phyloP scores from a whole-genome alignment of 2,888 invertebrate genomes.

The Nomada ferruginata region DNA sequence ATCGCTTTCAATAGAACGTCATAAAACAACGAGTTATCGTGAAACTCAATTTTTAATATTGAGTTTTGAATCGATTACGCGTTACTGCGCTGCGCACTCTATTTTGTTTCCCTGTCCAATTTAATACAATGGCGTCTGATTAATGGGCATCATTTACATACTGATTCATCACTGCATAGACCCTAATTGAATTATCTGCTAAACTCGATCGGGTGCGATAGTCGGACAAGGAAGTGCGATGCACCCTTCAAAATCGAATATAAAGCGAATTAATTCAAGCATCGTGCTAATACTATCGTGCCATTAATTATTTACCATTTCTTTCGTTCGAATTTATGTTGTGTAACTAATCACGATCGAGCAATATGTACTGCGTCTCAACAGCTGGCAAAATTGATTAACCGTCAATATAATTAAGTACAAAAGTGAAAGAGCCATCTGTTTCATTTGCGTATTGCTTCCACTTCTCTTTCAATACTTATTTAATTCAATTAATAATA shows the following conservation, averaged over 20 bases:
- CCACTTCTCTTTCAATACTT: no score
- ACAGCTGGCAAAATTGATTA: no score
- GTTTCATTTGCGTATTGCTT: no score
- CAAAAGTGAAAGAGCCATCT: no score
- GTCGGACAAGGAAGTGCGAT: constrained; percentile 37
- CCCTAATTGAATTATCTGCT: constrained; percentile 52
- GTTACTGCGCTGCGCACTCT: no score
- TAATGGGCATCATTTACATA: constrained; percentile 63
- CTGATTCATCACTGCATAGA: constrained; percentile 33
- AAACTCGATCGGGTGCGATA: constrained; percentile 10
- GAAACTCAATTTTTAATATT: constrained; percentile 7
- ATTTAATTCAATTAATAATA: no score
- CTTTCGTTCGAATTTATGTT: neutral
- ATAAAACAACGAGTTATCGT: no score
- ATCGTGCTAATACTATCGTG: neutral
- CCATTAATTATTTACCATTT: neutral
- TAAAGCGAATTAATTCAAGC: constrained; percentile 21
- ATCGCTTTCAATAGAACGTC: no score
- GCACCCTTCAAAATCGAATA: constrained; percentile 39
- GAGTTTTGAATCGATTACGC: constrained; percentile 7
- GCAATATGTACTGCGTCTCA: no score
- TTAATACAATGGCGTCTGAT: constrained; percentile 56
- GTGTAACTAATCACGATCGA: no score
- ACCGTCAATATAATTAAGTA: no score
- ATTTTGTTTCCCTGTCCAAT: constrained; percentile 42